Percentiles rank a stretch among this genome's conserved stretches.
These are phyloP conservation scores for Apaloderma vittatum DNA, from an alignment of 2,113 vertebrate species.

Conservation along the genomic window DNA sequence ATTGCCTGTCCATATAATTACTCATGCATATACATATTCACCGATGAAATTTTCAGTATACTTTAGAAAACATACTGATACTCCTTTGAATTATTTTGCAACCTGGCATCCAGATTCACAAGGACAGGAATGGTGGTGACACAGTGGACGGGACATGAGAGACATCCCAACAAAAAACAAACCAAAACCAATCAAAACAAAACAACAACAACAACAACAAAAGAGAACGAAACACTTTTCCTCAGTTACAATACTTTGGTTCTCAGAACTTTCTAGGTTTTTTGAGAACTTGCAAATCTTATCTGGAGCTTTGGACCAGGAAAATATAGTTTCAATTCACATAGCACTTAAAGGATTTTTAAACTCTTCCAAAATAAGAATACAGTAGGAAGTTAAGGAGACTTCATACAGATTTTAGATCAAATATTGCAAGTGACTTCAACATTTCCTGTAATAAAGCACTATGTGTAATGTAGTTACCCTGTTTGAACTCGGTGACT, in stretches of 20 bases:
- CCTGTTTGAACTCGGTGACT: not conserved
- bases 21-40: not conserved
- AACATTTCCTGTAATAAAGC: not conserved
- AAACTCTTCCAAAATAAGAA: not conserved
- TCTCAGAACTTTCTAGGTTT: not conserved
- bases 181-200: not conserved
- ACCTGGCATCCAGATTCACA: not conserved
- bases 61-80: not conserved
- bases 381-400: not conserved
- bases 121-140: not conserved
- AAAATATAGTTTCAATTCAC: not conserved
- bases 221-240: not conserved
- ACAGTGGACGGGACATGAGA: fast-evolving
- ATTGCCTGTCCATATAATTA: not conserved
- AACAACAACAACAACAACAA: not conserved
- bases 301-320: not conserved
- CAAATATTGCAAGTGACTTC: fast-evolving
- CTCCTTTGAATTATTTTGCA: not conserved
- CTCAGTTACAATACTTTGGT: not conserved
- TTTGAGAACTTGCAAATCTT: not conserved
- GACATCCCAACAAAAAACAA: not conserved
- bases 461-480: not conserved
- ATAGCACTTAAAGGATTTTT: not conserved
- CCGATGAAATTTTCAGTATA: not conserved
- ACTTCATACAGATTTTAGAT: not conserved